Conservation (phyloP, 1,140 invertebrate species). For the Listronotus bonariensis region DNA sequence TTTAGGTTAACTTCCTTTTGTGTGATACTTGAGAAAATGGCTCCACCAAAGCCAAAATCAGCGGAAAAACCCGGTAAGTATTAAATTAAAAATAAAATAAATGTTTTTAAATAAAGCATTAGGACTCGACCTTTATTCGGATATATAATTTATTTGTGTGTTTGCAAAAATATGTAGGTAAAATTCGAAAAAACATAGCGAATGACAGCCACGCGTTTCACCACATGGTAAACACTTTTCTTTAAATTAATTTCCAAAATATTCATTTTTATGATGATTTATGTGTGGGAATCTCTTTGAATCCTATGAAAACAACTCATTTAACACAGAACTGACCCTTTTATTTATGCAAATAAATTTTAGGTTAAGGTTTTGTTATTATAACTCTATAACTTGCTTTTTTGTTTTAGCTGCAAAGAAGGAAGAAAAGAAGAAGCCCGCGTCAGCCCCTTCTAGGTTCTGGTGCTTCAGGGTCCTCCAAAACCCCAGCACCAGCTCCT, state of each 20-base stretch:
- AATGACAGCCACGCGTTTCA: constrained; percentile 41
- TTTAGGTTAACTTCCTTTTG: constrained; percentile 43
- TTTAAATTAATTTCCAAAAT: constrained; percentile 3
- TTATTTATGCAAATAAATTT: constrained; percentile 15
- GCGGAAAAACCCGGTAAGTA: constrained; percentile 68
- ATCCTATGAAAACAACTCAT: constrained; percentile 35
- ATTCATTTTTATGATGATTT: constrained; percentile 40
- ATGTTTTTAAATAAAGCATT: background rate
- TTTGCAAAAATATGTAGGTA: background rate
- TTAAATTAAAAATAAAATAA: constrained; percentile 33
- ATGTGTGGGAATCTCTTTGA: constrained; percentile 47
- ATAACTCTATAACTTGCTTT: background rate
- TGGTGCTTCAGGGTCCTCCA: constrained; percentile 53
- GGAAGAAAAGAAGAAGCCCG: constrained; percentile 66
- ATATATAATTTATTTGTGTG: background rate
- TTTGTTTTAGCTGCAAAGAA: constrained; percentile 58
- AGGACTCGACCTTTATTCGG: background rate
- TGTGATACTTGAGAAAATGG: constrained; percentile 64
- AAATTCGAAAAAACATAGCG: constrained; percentile 38
- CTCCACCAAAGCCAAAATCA: constrained; percentile 66
- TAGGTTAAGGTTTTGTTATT: background rate
- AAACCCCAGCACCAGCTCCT: constrained; percentile 49
- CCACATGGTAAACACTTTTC: constrained; percentile 32
- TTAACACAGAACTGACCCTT: constrained; percentile 17
- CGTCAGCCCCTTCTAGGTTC: constrained; percentile 56